These are phyloP conservation scores for Colletes latitarsis DNA, from an alignment of 1,140 invertebrate species.

Conservation along the genomic window DNA sequence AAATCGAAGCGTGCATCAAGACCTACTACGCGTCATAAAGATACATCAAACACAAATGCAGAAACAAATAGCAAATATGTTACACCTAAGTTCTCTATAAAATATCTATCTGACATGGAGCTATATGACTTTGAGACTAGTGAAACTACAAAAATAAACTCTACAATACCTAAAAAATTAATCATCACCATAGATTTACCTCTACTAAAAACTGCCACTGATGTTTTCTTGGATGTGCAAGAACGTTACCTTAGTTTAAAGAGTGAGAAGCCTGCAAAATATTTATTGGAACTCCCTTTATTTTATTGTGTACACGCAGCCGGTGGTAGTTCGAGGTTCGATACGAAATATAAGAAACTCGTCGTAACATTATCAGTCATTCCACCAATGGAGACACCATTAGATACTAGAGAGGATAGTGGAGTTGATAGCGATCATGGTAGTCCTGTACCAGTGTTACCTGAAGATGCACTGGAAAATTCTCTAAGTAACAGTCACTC, in stretches of 20 bases:
- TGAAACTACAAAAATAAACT: conserved; percentile 86
- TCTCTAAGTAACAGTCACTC: neutral
- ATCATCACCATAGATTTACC: conserved; percentile 91
- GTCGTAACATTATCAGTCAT: conserved; percentile 89
- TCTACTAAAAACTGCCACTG: conserved; percentile 87
- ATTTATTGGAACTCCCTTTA: conserved; percentile 89
- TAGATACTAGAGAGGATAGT: conserved; percentile 85
- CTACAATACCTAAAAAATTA: conserved; percentile 89
- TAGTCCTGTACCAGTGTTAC: conserved; percentile 51
- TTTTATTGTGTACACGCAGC: conserved; percentile 91
- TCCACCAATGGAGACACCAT: conserved; percentile 67
- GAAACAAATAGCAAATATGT: conserved; percentile 79
- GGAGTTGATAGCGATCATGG: conserved; percentile 87
- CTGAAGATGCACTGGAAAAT: conserved; percentile 3
- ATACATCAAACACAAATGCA: conserved; percentile 60
- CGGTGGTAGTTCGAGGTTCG: conserved; percentile 91
- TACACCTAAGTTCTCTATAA: conserved; percentile 90
- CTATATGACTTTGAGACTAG: conserved; percentile 89
- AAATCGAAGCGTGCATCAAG: conserved; percentile 60
- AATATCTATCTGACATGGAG: conserved; percentile 90
- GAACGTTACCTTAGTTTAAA: conserved; percentile 86
- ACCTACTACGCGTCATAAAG: conserved; percentile 68
- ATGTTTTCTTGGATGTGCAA: conserved; percentile 90
- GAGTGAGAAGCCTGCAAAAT: conserved; percentile 90
- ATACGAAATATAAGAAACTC: conserved; percentile 87